Percentiles rank a stretch among this genome's conserved stretches.
Conservation (phyloP, 2,888 invertebrate genomes). For the Tetrapedia diversipes region DNA sequence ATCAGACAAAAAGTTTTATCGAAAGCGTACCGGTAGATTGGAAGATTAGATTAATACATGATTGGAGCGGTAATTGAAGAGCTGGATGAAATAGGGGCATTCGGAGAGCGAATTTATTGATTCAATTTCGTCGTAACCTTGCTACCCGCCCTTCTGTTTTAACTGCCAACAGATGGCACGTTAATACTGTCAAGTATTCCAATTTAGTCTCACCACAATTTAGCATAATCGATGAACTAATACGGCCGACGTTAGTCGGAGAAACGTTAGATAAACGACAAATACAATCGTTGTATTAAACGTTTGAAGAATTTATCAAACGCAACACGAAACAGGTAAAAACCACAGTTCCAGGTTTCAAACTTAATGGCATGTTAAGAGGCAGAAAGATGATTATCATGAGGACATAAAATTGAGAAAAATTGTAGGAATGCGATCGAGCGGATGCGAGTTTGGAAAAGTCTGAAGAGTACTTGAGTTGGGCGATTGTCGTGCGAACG, state of each 20-base stretch:
- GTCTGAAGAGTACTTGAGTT: too few relatives aligned
- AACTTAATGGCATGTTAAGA: not conserved
- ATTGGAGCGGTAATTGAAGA: conserved; percentile 65
- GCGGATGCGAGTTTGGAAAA: too few relatives aligned
- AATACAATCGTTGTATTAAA: conserved; percentile 10
- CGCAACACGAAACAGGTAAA: too few relatives aligned
- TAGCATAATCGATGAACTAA: conserved; percentile 62
- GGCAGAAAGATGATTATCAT: not conserved
- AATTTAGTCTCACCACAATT: conserved; percentile 54
- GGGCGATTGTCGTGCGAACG: too few relatives aligned
- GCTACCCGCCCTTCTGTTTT: conserved; percentile 47
- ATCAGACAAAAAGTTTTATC: conserved; percentile 43
- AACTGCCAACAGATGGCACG: conserved; percentile 66
- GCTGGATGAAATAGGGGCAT: conserved; percentile 62
- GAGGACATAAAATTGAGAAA: not conserved
- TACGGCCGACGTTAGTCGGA: conserved; percentile 16
- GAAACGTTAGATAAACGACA: conserved; percentile 33
- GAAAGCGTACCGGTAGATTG: conserved; percentile 52
- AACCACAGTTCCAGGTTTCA: too few relatives aligned
- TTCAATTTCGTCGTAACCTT: conserved; percentile 65
- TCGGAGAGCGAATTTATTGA: conserved; percentile 67
- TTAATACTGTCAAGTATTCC: conserved; percentile 63
- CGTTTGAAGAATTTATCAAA: not conserved
- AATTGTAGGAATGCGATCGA: too few relatives aligned
- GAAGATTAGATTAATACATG: conserved; percentile 65